Conservation (phyloP, 2,113 vertebrate genomes). For the Leucosticte australis region DNA sequence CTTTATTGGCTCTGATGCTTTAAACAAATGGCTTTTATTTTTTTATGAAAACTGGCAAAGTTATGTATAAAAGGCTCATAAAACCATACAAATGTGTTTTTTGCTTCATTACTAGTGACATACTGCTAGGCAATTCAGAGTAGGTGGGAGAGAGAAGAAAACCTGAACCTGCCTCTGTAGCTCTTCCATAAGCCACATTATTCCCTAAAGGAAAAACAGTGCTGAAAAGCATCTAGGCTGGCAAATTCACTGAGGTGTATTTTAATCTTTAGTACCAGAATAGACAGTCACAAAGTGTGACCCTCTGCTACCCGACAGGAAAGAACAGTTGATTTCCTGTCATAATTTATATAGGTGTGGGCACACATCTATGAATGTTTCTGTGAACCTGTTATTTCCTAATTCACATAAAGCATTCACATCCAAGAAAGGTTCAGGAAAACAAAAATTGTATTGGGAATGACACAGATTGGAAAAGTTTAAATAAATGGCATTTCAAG, state of each 20-base stretch:
- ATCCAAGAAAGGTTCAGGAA: neutral
- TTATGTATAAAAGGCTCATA: neutral
- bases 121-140: neutral
- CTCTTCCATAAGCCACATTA: neutral
- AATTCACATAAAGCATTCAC: neutral
- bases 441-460: neutral
- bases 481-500: neutral
- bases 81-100: neutral
- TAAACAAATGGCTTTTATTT: neutral
- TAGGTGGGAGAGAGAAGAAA: neutral
- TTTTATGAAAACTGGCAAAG: neutral
- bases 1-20: neutral
- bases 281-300: neutral
- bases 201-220: neutral
- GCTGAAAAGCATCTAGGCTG: neutral
- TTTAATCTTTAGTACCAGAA: neutral
- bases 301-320: fast-evolving
- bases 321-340: neutral
- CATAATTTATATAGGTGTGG: neutral
- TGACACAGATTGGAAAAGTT: neutral
- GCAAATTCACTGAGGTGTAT: neutral
- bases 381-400: neutral
- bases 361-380: too few relatives aligned
- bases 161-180: neutral
- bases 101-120: neutral